Conservation (phyloP, 1,140 invertebrate species). For the Temnothorax curvispinosus region DNA sequence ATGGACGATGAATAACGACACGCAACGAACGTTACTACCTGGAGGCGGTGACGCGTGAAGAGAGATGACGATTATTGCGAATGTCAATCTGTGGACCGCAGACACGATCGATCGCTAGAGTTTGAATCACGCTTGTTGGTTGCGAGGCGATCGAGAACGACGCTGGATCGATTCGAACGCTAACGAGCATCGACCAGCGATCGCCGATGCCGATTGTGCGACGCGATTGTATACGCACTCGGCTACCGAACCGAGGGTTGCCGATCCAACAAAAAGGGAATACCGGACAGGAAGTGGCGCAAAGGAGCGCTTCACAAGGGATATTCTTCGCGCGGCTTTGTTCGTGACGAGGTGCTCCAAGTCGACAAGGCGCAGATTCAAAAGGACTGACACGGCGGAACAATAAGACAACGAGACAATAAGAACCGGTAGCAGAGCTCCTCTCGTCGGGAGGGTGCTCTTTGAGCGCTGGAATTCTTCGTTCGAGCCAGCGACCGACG, state of each 20-base stretch:
- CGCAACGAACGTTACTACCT: not conserved
- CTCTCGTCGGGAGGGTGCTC: constrained; percentile 65
- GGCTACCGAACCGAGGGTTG: constrained; percentile 5
- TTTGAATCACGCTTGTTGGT: constrained; percentile 38
- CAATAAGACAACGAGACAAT: constrained; percentile 71
- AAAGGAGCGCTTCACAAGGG: constrained; percentile 49
- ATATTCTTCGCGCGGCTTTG: constrained; percentile 54
- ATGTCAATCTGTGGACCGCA: not conserved
- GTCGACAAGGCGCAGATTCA: constrained; percentile 55
- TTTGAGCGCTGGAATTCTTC: constrained; percentile 48
- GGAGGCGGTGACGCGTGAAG: constrained; percentile 2
- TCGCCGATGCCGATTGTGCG: not conserved
- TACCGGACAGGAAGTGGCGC: constrained; percentile 54
- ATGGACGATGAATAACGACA: constrained; percentile 25
- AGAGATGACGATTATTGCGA: constrained; percentile 8
- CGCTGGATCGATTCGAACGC: constrained; percentile 28
- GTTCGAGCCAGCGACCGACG: not conserved
- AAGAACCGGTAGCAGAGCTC: constrained; percentile 73
- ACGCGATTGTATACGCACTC: not conserved
- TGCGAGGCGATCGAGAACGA: constrained; percentile 6
- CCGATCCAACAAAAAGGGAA: constrained; percentile 15
- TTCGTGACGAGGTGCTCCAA: constrained; percentile 53
- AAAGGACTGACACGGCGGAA: constrained; percentile 66
- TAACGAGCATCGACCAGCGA: constrained; percentile 13
- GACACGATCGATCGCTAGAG: constrained; percentile 49